A percentile compares a stretch with the other conserved stretches of the same genome.
These are phyloP conservation scores for Amblyteles armatorius DNA, from an alignment of 2,888 invertebrate genomes.

Conservation along the genomic window DNA sequence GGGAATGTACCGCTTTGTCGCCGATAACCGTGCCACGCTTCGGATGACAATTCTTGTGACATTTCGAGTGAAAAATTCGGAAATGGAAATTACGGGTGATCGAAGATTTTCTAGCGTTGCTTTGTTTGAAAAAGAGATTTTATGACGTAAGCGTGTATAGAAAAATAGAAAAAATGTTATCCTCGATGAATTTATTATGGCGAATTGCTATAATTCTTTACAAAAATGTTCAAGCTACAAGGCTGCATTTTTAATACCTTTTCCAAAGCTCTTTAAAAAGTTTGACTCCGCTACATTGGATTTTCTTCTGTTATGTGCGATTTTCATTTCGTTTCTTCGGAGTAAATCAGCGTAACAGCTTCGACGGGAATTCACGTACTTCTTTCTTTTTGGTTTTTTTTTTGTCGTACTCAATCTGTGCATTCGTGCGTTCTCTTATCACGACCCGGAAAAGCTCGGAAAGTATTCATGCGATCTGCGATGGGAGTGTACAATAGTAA, in stretches of 20 bases:
- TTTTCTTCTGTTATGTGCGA: background rate
- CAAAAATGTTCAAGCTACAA: background rate
- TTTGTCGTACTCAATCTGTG: slow-evolving; percentile 9
- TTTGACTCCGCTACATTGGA: background rate
- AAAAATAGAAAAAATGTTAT: background rate
- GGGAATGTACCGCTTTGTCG: slow-evolving; percentile 5
- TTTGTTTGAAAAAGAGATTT: background rate
- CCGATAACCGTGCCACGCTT: background rate
- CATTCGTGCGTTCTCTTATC: slow-evolving; percentile 47
- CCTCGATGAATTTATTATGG: too few species aligned
- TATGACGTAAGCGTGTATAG: background rate
- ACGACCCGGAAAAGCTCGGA: slow-evolving; percentile 56
- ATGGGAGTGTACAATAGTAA: slow-evolving; percentile 30
- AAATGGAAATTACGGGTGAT: background rate
- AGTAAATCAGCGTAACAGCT: background rate
- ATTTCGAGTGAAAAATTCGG: background rate
- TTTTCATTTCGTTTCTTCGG: background rate
- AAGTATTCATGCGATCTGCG: background rate
- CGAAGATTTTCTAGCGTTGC: background rate
- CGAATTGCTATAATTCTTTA: background rate
- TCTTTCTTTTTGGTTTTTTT: slow-evolving; percentile 8
- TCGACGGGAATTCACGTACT: background rate
- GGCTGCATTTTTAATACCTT: background rate
- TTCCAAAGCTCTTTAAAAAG: background rate
- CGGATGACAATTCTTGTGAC: background rate